phyloP scores from a whole-genome alignment of 2,797 vertebrate genomes.

The Gymnoscopelus braueri region DNA sequence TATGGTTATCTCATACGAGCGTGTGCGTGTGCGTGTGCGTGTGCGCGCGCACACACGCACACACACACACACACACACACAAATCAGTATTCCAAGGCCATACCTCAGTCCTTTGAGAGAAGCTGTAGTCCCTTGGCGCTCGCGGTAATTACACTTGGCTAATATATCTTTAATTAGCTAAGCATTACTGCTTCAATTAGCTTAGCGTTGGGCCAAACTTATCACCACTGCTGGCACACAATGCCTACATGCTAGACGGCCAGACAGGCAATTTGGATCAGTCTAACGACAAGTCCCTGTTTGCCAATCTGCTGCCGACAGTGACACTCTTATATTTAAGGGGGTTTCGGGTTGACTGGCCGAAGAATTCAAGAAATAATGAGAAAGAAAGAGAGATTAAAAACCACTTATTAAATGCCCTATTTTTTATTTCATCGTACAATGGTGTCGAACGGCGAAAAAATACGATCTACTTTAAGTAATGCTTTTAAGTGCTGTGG shows the following conservation, averaged over 20 bases:
- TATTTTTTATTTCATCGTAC: no score
- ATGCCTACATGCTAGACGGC: background rate
- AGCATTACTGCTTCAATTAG: background rate
- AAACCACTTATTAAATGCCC: no score
- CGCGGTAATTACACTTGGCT: slow-evolving; percentile 15
- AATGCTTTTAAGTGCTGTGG: no score
- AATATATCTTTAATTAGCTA: slow-evolving; percentile 8
- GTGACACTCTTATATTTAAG: no score
- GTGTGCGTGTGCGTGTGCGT: no score
- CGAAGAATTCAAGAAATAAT: no score
- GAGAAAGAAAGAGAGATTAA: no score
- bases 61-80: background rate
- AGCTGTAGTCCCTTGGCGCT: background rate
- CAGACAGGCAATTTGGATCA: slow-evolving; percentile 2
- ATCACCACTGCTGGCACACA: slow-evolving; percentile 5
- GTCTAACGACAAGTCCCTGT: background rate
- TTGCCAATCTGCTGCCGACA: no score
- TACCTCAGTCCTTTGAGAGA: background rate
- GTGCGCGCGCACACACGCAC: background rate
- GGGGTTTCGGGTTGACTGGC: no score
- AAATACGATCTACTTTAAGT: no score
- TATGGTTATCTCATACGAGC: background rate
- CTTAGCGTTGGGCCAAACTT: background rate
- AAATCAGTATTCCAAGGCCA: background rate
- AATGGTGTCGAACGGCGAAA: no score